These are phyloP conservation scores for Belgica antarctica DNA, from an alignment of 2,888 invertebrate species.

Conservation along the genomic window DNA sequence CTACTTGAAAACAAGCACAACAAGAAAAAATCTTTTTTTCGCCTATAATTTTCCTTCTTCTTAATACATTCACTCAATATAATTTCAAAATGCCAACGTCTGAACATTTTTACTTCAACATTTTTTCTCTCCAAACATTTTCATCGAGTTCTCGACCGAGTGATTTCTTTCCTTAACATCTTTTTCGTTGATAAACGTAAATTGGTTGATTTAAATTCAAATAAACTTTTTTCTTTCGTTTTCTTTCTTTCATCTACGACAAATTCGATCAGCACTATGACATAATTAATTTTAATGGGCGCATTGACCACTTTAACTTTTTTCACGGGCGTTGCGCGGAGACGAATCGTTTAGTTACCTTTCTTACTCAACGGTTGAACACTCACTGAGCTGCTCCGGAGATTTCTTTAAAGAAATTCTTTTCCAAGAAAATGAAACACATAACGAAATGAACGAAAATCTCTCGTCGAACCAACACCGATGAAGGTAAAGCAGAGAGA, in stretches of 20 bases:
- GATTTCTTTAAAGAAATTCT: conserved; percentile 43
- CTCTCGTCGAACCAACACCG: conserved; percentile 31
- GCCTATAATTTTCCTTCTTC: conserved; percentile 43
- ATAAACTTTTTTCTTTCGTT: too few relatives aligned
- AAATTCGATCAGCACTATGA: neutral
- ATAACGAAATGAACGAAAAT: conserved; percentile 34
- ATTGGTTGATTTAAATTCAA: neutral
- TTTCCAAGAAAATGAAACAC: conserved; percentile 40
- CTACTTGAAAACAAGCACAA: conserved; percentile 23
- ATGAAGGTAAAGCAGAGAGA: conserved; percentile 13
- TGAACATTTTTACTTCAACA: conserved; percentile 23
- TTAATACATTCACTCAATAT: conserved; percentile 40
- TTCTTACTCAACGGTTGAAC: conserved; percentile 37
- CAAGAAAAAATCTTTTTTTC: neutral
- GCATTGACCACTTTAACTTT: conserved; percentile 8
- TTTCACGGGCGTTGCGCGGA: conserved; percentile 29
- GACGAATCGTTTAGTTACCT: conserved; percentile 20
- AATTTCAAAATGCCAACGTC: conserved; percentile 40
- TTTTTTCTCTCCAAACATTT: conserved; percentile 24
- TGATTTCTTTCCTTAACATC: neutral
- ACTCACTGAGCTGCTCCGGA: conserved; percentile 40
- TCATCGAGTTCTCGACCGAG: neutral
- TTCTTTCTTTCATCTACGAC: too few relatives aligned
- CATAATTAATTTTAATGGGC: conserved; percentile 10
- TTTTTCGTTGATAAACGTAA: neutral